phyloP scores from a whole-genome alignment of 2,797 vertebrate genomes.

The Sebastes goodei region DNA sequence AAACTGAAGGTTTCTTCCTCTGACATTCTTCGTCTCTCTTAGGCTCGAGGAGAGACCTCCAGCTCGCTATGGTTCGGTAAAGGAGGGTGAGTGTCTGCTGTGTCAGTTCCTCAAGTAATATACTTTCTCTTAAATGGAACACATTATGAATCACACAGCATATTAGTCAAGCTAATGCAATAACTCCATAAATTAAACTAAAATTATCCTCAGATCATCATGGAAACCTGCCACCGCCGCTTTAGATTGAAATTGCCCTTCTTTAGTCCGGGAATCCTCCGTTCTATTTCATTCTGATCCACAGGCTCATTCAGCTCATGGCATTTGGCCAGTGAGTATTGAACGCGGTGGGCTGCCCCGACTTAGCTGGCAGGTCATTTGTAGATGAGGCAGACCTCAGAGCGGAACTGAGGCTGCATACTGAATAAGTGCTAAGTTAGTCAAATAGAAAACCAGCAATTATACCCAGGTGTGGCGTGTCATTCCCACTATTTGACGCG shows the following conservation, averaged over 20 bases:
- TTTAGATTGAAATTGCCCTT: constrained; percentile 28
- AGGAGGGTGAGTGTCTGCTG: constrained; percentile 79
- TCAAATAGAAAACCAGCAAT: constrained; percentile 47
- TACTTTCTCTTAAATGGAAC: background rate
- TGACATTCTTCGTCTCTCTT: constrained; percentile 38
- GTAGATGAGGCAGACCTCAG: constrained; percentile 59
- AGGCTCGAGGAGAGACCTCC: constrained; percentile 93
- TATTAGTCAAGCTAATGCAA: constrained; percentile 5
- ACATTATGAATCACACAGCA: background rate
- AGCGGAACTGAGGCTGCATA: constrained; percentile 50
- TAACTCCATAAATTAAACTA: background rate
- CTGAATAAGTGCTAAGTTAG: constrained; percentile 43
- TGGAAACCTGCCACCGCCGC: constrained; percentile 11
- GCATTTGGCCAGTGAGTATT: constrained; percentile 61
- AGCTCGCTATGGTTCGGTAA: constrained; percentile 94
- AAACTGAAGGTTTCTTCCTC: background rate
- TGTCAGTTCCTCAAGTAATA: background rate
- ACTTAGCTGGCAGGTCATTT: constrained; percentile 65
- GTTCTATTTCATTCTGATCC: constrained; percentile 42
- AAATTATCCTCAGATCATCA: constrained; percentile 11
- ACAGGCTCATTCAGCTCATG: constrained; percentile 45
- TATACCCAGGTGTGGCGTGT: constrained; percentile 25
- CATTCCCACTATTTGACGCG: constrained; percentile 31
- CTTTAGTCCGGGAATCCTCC: constrained; percentile 48
- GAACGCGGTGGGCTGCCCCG: constrained; percentile 56